These are phyloP conservation scores for Morpho deidamia DNA, from an alignment of 2,888 invertebrate species.

Conservation along the genomic window DNA sequence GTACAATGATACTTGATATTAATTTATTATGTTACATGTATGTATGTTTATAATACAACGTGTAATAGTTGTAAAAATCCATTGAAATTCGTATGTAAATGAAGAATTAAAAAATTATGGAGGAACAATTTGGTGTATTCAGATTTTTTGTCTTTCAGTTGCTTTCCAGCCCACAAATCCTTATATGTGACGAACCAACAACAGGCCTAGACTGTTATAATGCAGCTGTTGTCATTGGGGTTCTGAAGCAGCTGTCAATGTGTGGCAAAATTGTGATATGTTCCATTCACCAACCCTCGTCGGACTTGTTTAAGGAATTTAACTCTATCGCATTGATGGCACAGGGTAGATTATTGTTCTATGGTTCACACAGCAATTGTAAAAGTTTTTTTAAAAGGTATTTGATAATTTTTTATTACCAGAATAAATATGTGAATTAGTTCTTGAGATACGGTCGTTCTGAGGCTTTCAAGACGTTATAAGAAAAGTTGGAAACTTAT, in stretches of 20 bases:
- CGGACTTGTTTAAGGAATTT: conserved; percentile 89
- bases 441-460: too few species aligned
- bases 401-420: too few species aligned
- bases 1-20: too few species aligned
- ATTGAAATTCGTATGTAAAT: too few species aligned
- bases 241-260: conserved; percentile 79
- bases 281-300: conserved; percentile 94
- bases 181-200: conserved; percentile 96
- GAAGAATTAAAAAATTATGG: too few species aligned
- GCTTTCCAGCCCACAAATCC: conserved; percentile 89
- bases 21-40: too few species aligned
- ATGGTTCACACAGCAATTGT: conserved; percentile 84
- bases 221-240: conserved; percentile 86
- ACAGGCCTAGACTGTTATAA: conserved; percentile 94
- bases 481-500: too few species aligned
- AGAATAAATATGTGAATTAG: too few species aligned
- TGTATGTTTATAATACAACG: too few species aligned
- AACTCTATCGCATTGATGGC: conserved; percentile 86
- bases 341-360: conserved; percentile 85
- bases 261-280: conserved; percentile 87
- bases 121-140: too few species aligned
- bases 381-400: conserved; percentile 81
- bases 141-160: conserved; percentile 68
- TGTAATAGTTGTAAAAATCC: too few species aligned
- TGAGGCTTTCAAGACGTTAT: too few species aligned